Evolutionary conservation across 1,140 invertebrate species (phyloP).

Genomic region (Lucilia cuprina): DNA sequence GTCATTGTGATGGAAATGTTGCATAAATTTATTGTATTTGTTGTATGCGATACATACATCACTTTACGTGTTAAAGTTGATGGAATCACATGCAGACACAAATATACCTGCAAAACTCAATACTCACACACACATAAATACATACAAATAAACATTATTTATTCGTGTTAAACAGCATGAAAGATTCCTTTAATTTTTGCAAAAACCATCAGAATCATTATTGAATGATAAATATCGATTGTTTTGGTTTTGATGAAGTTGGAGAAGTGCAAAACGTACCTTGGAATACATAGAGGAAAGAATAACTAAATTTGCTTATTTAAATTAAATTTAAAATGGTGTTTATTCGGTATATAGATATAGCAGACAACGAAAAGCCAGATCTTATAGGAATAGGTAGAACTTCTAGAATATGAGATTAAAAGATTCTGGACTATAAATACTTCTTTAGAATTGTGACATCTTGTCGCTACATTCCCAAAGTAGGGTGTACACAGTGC

Average conservation of each 20-base stretch:
- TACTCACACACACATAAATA: neutral
- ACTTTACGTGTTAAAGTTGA: neutral
- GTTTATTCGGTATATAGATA: no score
- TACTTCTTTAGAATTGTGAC: no score
- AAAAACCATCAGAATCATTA: conserved; percentile 6
- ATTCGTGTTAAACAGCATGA: neutral
- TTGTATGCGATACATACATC: conserved; percentile 20
- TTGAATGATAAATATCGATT: conserved; percentile 31
- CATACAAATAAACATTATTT: neutral
- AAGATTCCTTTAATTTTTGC: conserved; percentile 16
- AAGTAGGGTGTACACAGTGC: no score
- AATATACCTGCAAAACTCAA: neutral
- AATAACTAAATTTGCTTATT: no score
- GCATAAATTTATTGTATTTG: conserved; percentile 22
- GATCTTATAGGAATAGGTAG: no score
- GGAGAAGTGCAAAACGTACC: no score
- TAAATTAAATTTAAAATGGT: no score
- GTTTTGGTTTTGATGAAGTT: neutral
- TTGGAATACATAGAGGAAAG: no score
- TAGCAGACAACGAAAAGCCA: no score
- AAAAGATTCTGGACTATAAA: no score
- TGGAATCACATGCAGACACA: neutral
- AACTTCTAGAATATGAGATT: no score
- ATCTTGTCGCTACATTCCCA: no score
- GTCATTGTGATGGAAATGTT: conserved; percentile 32